Evolutionary conservation across 2,888 invertebrate species (phyloP), one percentile per base, ranked within the genome.

Genomic region (Subacronicta megacephala): DNA sequence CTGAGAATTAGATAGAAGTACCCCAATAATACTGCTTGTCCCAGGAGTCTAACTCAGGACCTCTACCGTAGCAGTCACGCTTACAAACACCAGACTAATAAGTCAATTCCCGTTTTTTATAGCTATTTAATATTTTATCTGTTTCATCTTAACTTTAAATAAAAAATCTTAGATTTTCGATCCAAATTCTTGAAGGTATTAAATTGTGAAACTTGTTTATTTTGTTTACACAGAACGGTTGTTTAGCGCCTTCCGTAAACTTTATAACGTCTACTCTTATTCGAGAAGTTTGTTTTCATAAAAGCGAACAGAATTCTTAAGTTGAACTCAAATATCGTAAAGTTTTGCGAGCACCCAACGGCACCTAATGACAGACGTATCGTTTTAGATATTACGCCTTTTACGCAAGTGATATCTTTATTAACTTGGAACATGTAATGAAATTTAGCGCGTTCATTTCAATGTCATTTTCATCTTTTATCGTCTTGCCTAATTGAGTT

Each of bases 151-250:
- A 46, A 16, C 42, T 52, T 41, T 49, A 43, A 51, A 13, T 38
- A 12, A 31, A 69, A 46, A 20, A 52, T 64, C 38, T 18, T 58
- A 70, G 70, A 52, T 59, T 73, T 55, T 46, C 41, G 42, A 37
- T 45, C 43, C 18, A 52, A 70, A 53, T 74, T 56, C 59, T 64
- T 70, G 12, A 29, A 50, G 65, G 50, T 59, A 46, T 50, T 58
- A 52, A 47, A 64, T 74, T 70, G 18, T 50, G 52, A 54, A 70
- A 74, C 52, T 74, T 43, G 31, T 71, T 71, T 65, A 74, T 56
- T 64, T 73, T 70, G 67, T 71, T 74, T 60, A 61, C 49, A 43
- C 33, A 26, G 26, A 35, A 51, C 40, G 42, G 42, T 47, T 71
- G 54, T 70, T 70, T 65, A 54, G 45, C 53, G 66, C 42, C 46